A percentile compares a stretch with the other conserved stretches of the same genome.
Conservation (phyloP, 2,888 invertebrate species). For the Harmothoe impar region DNA sequence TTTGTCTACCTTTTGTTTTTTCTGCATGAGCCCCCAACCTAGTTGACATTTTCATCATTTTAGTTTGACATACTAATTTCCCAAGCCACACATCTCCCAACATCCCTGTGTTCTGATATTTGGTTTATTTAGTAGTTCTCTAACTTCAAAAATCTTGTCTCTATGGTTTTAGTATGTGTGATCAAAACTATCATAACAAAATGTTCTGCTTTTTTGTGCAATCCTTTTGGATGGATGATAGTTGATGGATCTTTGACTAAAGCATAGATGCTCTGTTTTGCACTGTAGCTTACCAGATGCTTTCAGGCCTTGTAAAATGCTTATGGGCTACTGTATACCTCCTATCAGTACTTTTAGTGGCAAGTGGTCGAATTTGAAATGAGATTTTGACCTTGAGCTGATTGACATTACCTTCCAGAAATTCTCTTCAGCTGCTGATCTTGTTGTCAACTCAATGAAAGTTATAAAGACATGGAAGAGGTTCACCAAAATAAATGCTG, state of each 20-base stretch:
- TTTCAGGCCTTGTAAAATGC: neutral
- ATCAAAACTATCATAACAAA: too few relatives aligned
- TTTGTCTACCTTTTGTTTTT: neutral
- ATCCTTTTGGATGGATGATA: neutral
- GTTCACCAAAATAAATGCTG: neutral
- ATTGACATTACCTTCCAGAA: slow-evolving; percentile 5
- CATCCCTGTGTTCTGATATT: too few relatives aligned
- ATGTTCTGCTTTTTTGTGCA: too few relatives aligned
- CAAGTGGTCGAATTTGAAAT: too few relatives aligned
- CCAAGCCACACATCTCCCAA: too few relatives aligned
- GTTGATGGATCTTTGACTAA: neutral
- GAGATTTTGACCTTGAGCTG: neutral
- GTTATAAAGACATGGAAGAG: slow-evolving; percentile 13
- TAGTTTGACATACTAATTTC: too few relatives aligned
- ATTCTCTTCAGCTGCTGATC: slow-evolving; percentile 8
- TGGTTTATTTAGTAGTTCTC: too few relatives aligned
- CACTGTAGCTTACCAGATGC: neutral
- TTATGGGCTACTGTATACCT: neutral
- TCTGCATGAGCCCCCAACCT: too few relatives aligned
- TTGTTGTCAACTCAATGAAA: slow-evolving; percentile 18
- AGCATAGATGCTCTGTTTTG: too few relatives aligned
- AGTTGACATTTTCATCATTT: too few relatives aligned
- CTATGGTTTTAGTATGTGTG: too few relatives aligned
- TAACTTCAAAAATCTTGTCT: too few relatives aligned
- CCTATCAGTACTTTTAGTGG: neutral